Percentiles rank a stretch among this genome's conserved stretches.
These are phyloP conservation scores for Crotalus tigris DNA, from an alignment of 2,113 vertebrate species.

Conservation along the genomic window DNA sequence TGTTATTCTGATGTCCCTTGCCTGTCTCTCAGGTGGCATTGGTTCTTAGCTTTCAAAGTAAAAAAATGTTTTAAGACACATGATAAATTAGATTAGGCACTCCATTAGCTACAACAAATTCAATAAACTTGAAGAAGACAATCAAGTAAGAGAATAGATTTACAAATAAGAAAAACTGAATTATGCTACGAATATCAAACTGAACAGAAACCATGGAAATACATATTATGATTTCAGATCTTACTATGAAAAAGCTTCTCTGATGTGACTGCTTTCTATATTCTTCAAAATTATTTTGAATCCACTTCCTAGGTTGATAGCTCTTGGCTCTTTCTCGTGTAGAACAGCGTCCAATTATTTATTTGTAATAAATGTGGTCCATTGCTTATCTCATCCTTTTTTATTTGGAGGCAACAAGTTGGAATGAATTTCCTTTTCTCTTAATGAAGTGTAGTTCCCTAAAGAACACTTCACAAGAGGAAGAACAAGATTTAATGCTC, in stretches of 20 bases:
- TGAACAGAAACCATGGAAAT: background rate
- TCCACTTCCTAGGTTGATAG: background rate
- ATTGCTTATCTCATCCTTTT: background rate
- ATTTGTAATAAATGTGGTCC: background rate
- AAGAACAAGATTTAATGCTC: background rate
- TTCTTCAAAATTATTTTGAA: background rate
- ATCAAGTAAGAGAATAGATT: background rate
- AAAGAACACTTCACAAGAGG: background rate
- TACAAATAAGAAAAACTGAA: background rate
- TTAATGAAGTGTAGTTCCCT: background rate
- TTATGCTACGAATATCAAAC: background rate
- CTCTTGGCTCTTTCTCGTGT: background rate
- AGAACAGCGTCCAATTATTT: background rate
- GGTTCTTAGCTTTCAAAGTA: background rate
- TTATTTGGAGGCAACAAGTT: background rate
- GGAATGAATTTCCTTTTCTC: background rate
- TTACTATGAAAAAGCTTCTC: background rate
- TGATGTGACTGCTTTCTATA: background rate
- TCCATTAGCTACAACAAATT: background rate
- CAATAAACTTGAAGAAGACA: background rate
- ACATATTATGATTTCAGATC: background rate
- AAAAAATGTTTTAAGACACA: background rate
- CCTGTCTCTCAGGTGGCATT: background rate
- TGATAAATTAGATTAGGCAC: background rate
- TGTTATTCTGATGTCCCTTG: background rate